Evolutionary conservation across 2,113 vertebrate species (phyloP).

Genomic region (Nerophis lumbriciformis): DNA sequence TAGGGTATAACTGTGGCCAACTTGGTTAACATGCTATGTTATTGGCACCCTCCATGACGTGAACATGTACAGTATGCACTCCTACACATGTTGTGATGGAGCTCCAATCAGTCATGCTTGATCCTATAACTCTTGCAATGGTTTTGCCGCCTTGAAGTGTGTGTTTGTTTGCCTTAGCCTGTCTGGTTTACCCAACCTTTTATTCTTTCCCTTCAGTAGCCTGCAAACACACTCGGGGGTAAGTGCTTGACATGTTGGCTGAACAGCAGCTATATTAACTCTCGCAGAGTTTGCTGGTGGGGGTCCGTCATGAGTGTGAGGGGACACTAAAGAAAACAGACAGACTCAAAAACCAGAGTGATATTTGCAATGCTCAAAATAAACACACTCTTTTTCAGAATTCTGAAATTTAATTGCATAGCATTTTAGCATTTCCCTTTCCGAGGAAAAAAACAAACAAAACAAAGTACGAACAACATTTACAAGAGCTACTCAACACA

Average conservation of each 20-base stretch:
- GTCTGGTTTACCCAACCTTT: constrained; percentile 37
- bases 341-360: not conserved
- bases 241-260: constrained; percentile 47
- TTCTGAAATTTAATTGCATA: too few relatives aligned
- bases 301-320: constrained; percentile 7
- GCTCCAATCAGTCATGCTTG: constrained; percentile 33
- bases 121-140: constrained; percentile 50
- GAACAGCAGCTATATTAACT: constrained; percentile 56
- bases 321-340: too few relatives aligned
- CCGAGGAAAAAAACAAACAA: not conserved
- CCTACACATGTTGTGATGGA: constrained; percentile 14
- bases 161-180: constrained; percentile 15
- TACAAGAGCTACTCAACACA: not conserved
- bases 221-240: constrained; percentile 57
- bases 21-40: constrained; percentile 42
- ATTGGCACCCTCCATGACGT: constrained; percentile 34
- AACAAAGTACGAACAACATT: not conserved
- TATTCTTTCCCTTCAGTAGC: constrained; percentile 48
- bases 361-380: too few relatives aligned
- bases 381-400: too few relatives aligned
- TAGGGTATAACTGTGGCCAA: constrained; percentile 36
- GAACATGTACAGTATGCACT: constrained; percentile 30
- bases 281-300: constrained; percentile 27
- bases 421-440: not conserved
- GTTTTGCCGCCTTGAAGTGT: constrained; percentile 44